These are phyloP conservation scores for Agonum fuliginosum DNA, from an alignment of 2,888 invertebrate genomes.

Conservation along the genomic window DNA sequence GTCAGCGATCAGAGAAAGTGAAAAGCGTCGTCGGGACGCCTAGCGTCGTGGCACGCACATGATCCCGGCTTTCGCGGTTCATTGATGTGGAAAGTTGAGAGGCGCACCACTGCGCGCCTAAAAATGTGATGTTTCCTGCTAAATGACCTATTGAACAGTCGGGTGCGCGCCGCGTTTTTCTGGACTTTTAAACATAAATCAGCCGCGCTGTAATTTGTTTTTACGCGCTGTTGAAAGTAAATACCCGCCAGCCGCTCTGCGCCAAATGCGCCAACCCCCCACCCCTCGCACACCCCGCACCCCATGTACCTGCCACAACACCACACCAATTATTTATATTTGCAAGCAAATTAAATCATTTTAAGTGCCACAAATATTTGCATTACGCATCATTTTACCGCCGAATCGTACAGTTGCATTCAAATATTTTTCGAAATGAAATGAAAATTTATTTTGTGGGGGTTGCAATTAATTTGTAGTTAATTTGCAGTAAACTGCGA, in stretches of 20 bases:
- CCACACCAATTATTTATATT: slow-evolving; percentile 31
- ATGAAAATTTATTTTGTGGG: too few species aligned
- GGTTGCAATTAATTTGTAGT: too few species aligned
- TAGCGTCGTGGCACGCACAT: slow-evolving; percentile 40
- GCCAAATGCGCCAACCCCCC: not conserved
- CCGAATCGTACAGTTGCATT: not conserved
- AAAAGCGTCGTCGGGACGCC: slow-evolving; percentile 49
- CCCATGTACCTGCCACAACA: not conserved
- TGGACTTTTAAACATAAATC: slow-evolving; percentile 60
- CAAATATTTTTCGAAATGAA: not conserved
- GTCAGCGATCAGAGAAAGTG: slow-evolving; percentile 53
- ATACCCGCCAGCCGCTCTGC: slow-evolving; percentile 36
- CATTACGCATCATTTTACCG: slow-evolving; percentile 1
- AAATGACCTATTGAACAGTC: slow-evolving; percentile 60
- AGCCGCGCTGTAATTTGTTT: slow-evolving; percentile 58
- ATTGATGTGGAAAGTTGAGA: slow-evolving; percentile 58
- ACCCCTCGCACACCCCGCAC: not conserved
- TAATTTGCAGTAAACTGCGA: too few species aligned
- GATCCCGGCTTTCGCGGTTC: slow-evolving; percentile 55
- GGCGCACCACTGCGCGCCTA: slow-evolving; percentile 3
- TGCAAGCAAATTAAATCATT: slow-evolving; percentile 33
- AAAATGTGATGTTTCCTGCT: slow-evolving; percentile 60
- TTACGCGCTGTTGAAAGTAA: slow-evolving; percentile 59
- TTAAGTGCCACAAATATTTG: slow-evolving; percentile 31
- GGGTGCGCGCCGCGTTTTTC: slow-evolving; percentile 34